Conservation (phyloP, 2,797 vertebrate genomes). For the Potorous gilbertii region DNA sequence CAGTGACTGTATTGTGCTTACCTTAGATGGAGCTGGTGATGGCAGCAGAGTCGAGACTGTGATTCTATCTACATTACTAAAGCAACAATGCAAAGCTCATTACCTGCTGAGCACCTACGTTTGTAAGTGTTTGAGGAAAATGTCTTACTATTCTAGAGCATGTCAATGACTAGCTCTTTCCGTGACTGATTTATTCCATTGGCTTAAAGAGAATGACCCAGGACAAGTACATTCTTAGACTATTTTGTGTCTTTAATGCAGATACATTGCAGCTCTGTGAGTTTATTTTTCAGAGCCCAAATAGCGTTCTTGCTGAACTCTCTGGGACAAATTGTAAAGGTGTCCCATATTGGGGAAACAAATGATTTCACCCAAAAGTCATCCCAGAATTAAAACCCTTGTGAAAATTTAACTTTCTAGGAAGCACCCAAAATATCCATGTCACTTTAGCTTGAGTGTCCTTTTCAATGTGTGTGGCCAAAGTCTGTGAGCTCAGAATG, state of each 20-base stretch:
- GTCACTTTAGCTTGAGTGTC: conserved; percentile 58
- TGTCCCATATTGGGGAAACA: conserved; percentile 20
- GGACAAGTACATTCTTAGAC: background rate
- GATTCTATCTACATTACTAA: background rate
- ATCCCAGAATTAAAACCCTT: conserved; percentile 49
- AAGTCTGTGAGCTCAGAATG: background rate
- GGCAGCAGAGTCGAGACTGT: background rate
- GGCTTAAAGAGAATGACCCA: background rate
- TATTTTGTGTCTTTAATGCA: background rate
- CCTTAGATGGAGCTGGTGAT: background rate
- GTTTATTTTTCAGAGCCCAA: background rate
- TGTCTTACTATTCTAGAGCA: conserved; percentile 29
- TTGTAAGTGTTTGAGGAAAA: background rate
- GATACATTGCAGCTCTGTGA: background rate
- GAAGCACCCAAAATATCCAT: conserved; percentile 72
- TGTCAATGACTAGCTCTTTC: background rate
- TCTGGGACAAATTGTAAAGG: conserved; percentile 25
- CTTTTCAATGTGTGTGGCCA: conserved; percentile 76
- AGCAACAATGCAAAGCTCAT: background rate
- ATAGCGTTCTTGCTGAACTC: conserved; percentile 19
- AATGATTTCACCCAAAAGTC: conserved; percentile 48
- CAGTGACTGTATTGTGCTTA: background rate
- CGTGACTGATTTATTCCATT: background rate
- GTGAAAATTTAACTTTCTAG: conserved; percentile 72
- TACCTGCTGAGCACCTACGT: background rate